Evolutionary conservation across 2,113 vertebrate species (phyloP).

Genomic region (Phrynosoma blainvillii): DNA sequence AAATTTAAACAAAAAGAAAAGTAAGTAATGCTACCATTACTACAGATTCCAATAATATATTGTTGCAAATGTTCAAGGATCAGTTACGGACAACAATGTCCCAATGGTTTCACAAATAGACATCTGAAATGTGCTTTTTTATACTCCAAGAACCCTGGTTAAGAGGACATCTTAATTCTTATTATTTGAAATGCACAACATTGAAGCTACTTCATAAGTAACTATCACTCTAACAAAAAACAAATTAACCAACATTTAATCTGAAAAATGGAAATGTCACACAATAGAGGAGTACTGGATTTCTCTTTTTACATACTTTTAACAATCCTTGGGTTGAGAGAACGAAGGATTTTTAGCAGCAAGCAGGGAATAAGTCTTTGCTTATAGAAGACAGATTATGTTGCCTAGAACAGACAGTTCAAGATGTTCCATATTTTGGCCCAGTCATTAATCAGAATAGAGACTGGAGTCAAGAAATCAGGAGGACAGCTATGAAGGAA

Average conservation of each 20-base stretch:
- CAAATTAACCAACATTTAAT: too few relatives aligned
- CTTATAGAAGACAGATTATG: too few relatives aligned
- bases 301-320: background rate
- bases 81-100: too few relatives aligned
- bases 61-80: too few relatives aligned
- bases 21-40: background rate
- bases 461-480: too few relatives aligned
- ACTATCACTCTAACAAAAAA: too few relatives aligned
- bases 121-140: background rate
- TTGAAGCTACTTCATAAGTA: background rate
- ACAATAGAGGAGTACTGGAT: background rate
- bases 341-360: background rate
- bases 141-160: background rate
- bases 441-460: too few relatives aligned
- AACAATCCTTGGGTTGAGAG: background rate
- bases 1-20: background rate
- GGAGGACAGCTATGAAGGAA: too few relatives aligned
- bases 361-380: background rate
- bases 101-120: background rate
- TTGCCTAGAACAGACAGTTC: too few relatives aligned
- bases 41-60: too few relatives aligned
- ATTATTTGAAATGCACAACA: background rate
- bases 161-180: too few relatives aligned
- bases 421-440: too few relatives aligned
- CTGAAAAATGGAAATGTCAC: background rate